Percentiles rank a stretch among this genome's conserved stretches.
These are phyloP conservation scores for Rhagonycha fulva DNA, from an alignment of 2,888 invertebrate species.

Conservation along the genomic window DNA sequence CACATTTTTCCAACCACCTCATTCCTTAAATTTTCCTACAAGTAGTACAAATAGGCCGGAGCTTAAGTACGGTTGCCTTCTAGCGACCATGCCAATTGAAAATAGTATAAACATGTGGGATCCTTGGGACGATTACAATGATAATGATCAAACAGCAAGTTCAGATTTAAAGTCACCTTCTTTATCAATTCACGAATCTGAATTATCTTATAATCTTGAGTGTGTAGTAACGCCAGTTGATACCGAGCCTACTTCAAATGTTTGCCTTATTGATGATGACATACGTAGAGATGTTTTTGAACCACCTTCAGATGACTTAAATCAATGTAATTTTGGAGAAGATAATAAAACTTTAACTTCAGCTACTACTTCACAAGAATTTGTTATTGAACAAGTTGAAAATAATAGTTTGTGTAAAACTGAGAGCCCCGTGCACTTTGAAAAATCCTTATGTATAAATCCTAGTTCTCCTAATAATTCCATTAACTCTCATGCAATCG, in stretches of 20 bases:
- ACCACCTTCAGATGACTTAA: background rate
- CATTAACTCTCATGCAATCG: slow-evolving; percentile 4
- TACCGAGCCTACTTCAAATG: background rate
- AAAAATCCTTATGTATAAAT: slow-evolving; percentile 1
- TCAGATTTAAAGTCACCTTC: background rate
- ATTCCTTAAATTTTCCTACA: slow-evolving; percentile 5
- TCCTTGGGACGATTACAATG: slow-evolving; percentile 75
- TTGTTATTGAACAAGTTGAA: background rate
- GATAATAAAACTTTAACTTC: background rate
- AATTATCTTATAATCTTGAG: background rate
- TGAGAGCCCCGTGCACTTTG: background rate
- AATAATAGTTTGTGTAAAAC: background rate
- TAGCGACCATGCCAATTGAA: background rate
- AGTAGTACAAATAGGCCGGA: background rate
- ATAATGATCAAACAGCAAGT: slow-evolving; percentile 8
- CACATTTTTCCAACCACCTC: slow-evolving; percentile 14
- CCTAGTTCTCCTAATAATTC: background rate
- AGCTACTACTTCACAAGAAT: background rate
- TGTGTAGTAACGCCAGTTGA: background rate
- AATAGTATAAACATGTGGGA: slow-evolving; percentile 59
- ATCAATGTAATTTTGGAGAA: background rate
- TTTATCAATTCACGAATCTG: background rate
- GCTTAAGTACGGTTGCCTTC: background rate
- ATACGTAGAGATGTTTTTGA: background rate
- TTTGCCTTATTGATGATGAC: background rate